Conservation (phyloP, 2,888 invertebrate species). For the Cancer borealis region DNA sequence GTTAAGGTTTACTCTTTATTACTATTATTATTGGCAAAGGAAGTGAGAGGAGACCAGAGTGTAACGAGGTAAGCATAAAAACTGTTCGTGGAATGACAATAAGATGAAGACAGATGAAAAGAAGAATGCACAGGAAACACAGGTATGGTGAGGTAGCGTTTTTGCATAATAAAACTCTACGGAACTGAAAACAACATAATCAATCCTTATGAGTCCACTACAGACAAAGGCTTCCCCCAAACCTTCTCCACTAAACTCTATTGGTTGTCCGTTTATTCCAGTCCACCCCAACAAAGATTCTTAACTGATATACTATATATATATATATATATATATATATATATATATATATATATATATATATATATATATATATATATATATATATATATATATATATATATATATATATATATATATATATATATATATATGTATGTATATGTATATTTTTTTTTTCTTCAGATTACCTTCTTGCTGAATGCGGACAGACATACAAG, state of each 20-base stretch:
- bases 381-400: slow-evolving; percentile 1
- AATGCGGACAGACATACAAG: not conserved
- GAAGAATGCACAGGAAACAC: no score
- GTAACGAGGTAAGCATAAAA: no score
- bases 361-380: slow-evolving; percentile 5
- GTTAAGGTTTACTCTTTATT: not conserved
- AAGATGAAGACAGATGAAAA: no score
- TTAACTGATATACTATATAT: not conserved
- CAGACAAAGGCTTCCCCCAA: no score
- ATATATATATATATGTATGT: not conserved
- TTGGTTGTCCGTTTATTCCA: no score
- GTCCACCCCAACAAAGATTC: not conserved
- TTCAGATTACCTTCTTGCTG: not conserved
- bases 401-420: slow-evolving; percentile 1
- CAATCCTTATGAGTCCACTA: no score
- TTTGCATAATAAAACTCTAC: no score
- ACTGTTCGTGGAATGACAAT: no score
- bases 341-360: slow-evolving; percentile 8
- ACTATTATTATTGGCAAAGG: not conserved
- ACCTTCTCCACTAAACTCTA: no score
- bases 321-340: slow-evolving; percentile 20
- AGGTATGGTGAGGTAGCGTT: no score
- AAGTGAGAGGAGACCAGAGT: not conserved
- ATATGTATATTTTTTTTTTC: not conserved
- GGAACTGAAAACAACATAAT: no score